Base-by-base conservation (phyloP, 2,797 vertebrate species). In the Dermochelys coriacea region DNA sequence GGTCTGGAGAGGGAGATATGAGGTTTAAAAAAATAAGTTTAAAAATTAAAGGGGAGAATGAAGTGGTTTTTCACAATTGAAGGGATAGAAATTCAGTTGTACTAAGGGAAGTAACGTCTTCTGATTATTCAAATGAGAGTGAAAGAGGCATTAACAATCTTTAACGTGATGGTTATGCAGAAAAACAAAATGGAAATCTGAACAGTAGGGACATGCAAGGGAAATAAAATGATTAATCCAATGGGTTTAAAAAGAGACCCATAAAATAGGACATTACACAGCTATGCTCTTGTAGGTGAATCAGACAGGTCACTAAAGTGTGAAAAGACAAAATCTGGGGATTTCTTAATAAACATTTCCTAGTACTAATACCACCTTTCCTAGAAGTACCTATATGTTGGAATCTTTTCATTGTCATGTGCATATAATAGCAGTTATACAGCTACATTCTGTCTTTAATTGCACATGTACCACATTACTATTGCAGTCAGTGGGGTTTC, bases 1-100 rank as follows among this genome's bases (percentile, higher is more conserved):
- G 93, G 92, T 51, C 96, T 84, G 77, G 96, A 93, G 93, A 96
- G 89, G 94, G 93, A 94, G 90, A 79, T 23, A n/a, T 90, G 83
- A 49, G 47, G 55, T 85, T 49, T 54, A 79, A 87, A 91, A 95
- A 78, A 41, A 2, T 49, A 93, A 59, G 52, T 96, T 86, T 51
- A 93, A 78, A 23, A 87, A 88, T 84, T 81, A 52, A 45, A 0
- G 2, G 1, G 47, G 50, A 85, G 80, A 74, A 29, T 78, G 54
- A 55, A 41, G 23, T 25, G 12, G 31, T 74, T 92, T 84, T 74
- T 50, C 85, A 83, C 95, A 88, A 89, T 47, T 80, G 51, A 52
- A 80, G 5, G 50, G 1, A 1, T 87, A 91, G 61, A 47, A 93
- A 82, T 41, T 94, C 89, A 84, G 59, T 47, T 94, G 74, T 89